phyloP scores from a whole-genome alignment of 2,113 vertebrate species.

The Sardina pilchardus region DNA sequence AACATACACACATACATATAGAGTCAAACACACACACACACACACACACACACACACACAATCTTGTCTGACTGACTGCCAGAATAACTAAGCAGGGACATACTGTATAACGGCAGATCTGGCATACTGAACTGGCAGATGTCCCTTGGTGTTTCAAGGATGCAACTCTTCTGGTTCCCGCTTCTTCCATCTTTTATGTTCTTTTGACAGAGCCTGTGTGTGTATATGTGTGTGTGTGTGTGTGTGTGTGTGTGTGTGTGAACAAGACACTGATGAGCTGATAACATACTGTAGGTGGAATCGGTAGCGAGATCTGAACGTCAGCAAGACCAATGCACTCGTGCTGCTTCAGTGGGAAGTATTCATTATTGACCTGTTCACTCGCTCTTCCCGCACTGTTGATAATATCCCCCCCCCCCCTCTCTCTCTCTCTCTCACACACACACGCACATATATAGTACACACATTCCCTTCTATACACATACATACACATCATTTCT shows the following conservation, averaged over 20 bases:
- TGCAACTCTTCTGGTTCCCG: neutral
- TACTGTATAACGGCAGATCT: neutral
- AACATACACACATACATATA: neutral
- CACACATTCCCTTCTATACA: no score
- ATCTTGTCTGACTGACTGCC: neutral
- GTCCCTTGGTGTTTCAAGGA: slow-evolving; percentile 12
- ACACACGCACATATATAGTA: slow-evolving; percentile 44
- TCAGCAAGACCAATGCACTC: slow-evolving; percentile 59
- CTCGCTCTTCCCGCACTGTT: slow-evolving; percentile 55
- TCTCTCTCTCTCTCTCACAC: slow-evolving; percentile 44
- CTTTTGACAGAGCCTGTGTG: neutral
- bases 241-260: neutral
- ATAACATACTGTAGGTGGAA: neutral
- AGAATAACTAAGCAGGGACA: neutral
- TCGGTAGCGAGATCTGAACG: slow-evolving; percentile 55
- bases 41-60: neutral
- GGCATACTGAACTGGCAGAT: neutral
- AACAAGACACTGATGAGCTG: slow-evolving; percentile 45
- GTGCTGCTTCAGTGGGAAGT: slow-evolving; percentile 63
- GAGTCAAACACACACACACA: neutral
- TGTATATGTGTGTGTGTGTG: slow-evolving; percentile 27
- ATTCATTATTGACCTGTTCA: slow-evolving; percentile 72
- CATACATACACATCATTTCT: no score
- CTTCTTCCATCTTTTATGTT: neutral
- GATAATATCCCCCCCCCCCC: slow-evolving; percentile 57